Base-by-base conservation (phyloP, 2,113 vertebrate genomes). In the Channa argus region DNA sequence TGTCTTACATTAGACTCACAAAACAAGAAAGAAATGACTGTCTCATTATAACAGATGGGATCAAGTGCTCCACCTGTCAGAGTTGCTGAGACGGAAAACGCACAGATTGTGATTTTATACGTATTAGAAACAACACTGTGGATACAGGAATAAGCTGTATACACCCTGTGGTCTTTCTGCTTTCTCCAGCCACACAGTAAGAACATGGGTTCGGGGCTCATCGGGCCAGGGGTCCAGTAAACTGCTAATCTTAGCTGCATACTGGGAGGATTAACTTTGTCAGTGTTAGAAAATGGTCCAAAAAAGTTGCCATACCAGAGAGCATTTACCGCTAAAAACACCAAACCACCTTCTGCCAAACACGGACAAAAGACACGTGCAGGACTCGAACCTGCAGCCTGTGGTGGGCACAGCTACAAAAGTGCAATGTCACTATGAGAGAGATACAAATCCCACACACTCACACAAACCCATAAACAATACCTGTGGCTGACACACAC, bases 191-290 rank as follows among this genome's bases (percentile, higher is more conserved):
- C 6, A 36, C 44, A 51, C n/a, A 36, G 38, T 7, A 63, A 43
- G 54, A 68, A 52, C 8, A 13, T 44, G 58, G 78, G 24, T 24
- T 36, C 2, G 38, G 55, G 55, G 67, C 38, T 10, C 56, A 45
- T 14, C 15, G 7, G 59, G 58, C 0, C 36, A 24, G 63, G 70
- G 74, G 63, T 83, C 66, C 69, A 14, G 62, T 55, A 72, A 88
- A 77, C 50, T 47, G 1, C 73, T 91, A 89, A 91, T 91, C 88
- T 80, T 3, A 38, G 69, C 58, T 44, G 51, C 71, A 60, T n/a
- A 66, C 60, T 65, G 79, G 63, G 76, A 54, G 71, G 89, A 88
- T 90, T 91, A 86, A 41, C 77, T 44, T 71, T 77, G 65, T 77
- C 43, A 61, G 74, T 33, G 60, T 75, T 36, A 64, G 66, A 71